Evolutionary conservation across 2,888 invertebrate genomes (phyloP), one percentile per base, ranked within the genome.

Genomic region (Tryphoninae sp.): DNA sequence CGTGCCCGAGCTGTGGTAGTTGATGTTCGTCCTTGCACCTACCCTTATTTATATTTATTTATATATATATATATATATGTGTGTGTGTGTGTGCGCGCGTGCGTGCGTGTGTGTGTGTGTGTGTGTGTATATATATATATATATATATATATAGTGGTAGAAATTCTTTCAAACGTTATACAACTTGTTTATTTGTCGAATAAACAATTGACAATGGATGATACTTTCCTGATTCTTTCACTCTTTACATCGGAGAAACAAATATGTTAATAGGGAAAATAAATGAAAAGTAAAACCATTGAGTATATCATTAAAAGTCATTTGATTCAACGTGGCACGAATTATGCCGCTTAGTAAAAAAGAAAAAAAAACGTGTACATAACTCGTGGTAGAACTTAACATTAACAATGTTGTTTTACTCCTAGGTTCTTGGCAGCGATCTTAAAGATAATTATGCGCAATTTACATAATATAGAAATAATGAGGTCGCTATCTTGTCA

Each of bases 401-500:
- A 33, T 6, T 26, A 33, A 22, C 59, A 33, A 22, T 58, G 4
- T 53, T 22, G 19, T 58, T 45, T 45, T 11, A 45, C 6, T 68
- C 26, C 69, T 61, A 69, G 49, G 49, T 23, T 58, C 64, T 71
- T 75, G 64, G 58, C 73, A 65, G 73, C 51, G 23, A 13, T 53
- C 62, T 22, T 53, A 19, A 62, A 40, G 55, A 61, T 55, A 59
- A 71, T 51, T 16, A 42, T 61, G 23, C 49, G 13, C 42, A 74
- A 67, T 51, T 23, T 68, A 65, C 16, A 65, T 55, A 49, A 73
- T 53, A 33, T 58, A 22, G n/a, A 45, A 40, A 72, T 51, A 55
- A 77, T 68, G 72, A 49, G 64, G 78, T 74, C 59, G 58, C 33
- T 73, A 68, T 75, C 53, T 55, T 75, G 74, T 75, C 26, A 59